Percentiles rank a stretch among this genome's conserved stretches.
These are phyloP conservation scores for Petrolisthes cinctipes DNA, from an alignment of 2,888 invertebrate species.

Conservation along the genomic window DNA sequence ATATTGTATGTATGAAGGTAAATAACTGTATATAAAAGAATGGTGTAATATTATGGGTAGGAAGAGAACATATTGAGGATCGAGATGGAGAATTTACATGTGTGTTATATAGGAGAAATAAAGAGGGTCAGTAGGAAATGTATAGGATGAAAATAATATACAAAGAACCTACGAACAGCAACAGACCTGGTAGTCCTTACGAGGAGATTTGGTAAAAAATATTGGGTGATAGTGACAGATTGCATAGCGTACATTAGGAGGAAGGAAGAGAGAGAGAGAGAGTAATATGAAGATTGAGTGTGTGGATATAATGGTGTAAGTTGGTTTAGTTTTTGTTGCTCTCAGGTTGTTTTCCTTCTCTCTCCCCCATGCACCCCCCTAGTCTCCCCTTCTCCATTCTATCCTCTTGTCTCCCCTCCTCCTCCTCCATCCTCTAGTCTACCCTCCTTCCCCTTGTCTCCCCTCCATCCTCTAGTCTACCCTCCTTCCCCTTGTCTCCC, in stretches of 20 bases:
- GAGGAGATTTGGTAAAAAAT: too few species aligned
- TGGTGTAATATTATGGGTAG: too few species aligned
- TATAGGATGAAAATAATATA: too few species aligned
- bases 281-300: constrained; percentile 12
- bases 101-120: too few species aligned
- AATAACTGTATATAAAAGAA: too few species aligned
- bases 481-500: neutral
- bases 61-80: too few species aligned
- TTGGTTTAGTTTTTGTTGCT: neutral
- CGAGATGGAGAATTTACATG: too few species aligned
- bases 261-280: constrained; percentile 6
- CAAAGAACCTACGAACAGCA: too few species aligned
- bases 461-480: neutral
- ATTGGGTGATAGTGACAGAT: too few species aligned
- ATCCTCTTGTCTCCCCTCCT: neutral
- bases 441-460: neutral
- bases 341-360: neutral
- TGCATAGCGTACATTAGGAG: neutral
- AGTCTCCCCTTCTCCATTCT: neutral
- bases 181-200: too few species aligned
- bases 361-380: neutral
- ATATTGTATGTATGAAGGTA: too few species aligned
- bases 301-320: neutral
- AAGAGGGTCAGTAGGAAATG: too few species aligned
- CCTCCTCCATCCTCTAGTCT: neutral